A percentile compares a stretch with the other conserved stretches of the same genome.
phyloP scores from a whole-genome alignment of 23 tunicate genomes.

The Pegea sp. region DNA sequence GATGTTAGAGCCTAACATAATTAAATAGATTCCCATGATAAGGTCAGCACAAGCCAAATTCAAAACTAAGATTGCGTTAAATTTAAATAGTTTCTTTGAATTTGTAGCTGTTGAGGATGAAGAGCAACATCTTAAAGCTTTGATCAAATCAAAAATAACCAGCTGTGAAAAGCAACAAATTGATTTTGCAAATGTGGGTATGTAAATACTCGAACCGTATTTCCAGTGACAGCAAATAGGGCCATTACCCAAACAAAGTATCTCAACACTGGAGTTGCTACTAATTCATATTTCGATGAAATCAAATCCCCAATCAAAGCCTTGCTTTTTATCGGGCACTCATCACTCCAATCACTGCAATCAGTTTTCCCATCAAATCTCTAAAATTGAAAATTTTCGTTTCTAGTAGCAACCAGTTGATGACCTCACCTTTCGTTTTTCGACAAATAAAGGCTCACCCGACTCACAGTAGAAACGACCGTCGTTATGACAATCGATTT shows the following conservation, averaged over 20 bases:
- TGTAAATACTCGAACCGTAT: slow-evolving; percentile 19
- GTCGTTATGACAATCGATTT: slow-evolving; percentile 38
- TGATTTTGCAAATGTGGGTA: background rate
- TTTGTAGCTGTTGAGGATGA: background rate
- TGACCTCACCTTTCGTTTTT: slow-evolving; percentile 2
- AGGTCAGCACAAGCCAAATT: slow-evolving; percentile 25
- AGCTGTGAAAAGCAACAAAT: background rate
- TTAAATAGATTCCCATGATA: slow-evolving; percentile 28
- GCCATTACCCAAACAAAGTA: slow-evolving; percentile 74
- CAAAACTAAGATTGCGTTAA: slow-evolving; percentile 7
- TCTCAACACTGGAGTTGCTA: slow-evolving; percentile 41
- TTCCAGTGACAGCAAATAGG: slow-evolving; percentile 40
- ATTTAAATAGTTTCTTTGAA: background rate
- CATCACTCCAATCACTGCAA: slow-evolving; percentile 90
- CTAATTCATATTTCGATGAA: slow-evolving; percentile 35
- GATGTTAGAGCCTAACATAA: slow-evolving; percentile 14
- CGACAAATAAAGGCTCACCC: slow-evolving; percentile 17
- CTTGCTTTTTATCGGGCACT: slow-evolving; percentile 43
- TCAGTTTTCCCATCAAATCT: slow-evolving; percentile 56
- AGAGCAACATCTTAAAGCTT: background rate
- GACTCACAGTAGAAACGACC: slow-evolving; percentile 56
- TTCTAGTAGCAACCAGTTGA: background rate
- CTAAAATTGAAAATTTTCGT: slow-evolving; percentile 5
- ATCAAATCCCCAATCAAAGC: slow-evolving; percentile 6
- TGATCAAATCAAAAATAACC: background rate